Percentiles rank a stretch among this genome's conserved stretches.
phyloP scores from a whole-genome alignment of 2,888 invertebrate species.

The Drosophila fungiperda region DNA sequence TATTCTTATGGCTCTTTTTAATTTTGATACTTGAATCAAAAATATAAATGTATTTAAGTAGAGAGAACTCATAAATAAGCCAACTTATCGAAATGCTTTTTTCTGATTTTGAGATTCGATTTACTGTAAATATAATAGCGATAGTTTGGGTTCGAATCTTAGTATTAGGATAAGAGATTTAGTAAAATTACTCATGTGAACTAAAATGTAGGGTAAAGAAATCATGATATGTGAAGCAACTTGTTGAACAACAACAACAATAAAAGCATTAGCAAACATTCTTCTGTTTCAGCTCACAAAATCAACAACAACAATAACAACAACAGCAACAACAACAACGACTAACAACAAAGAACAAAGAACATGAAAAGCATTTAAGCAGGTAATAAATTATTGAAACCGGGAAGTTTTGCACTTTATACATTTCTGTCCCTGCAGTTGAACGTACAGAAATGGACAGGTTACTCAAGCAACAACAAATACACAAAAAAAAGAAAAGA shows the following conservation, averaged over 20 bases:
- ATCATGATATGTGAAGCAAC: slow-evolving; percentile 36
- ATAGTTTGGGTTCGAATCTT: neutral
- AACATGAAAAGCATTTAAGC: slow-evolving; percentile 28
- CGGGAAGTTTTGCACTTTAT: slow-evolving; percentile 26
- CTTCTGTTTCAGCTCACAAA: neutral
- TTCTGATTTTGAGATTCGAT: neutral
- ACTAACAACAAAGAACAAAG: slow-evolving; percentile 2
- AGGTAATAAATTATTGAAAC: slow-evolving; percentile 51
- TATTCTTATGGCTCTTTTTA: neutral
- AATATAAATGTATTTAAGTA: neutral
- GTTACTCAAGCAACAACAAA: slow-evolving; percentile 21
- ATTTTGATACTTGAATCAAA: neutral
- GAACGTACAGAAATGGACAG: slow-evolving; percentile 18
- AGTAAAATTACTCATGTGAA: neutral
- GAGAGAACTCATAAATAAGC: neutral
- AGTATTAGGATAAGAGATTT: neutral
- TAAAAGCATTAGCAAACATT: neutral
- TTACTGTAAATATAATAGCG: neutral
- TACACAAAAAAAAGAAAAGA: neutral
- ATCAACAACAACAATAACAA: neutral
- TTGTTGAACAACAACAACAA: slow-evolving; percentile 41
- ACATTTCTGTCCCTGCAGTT: slow-evolving; percentile 25
- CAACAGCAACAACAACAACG: neutral
- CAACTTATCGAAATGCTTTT: neutral
- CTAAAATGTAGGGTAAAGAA: neutral